These are phyloP conservation scores for Neofelis nebulosa DNA, from an alignment of 2,113 vertebrate genomes.

Conservation along the genomic window DNA sequence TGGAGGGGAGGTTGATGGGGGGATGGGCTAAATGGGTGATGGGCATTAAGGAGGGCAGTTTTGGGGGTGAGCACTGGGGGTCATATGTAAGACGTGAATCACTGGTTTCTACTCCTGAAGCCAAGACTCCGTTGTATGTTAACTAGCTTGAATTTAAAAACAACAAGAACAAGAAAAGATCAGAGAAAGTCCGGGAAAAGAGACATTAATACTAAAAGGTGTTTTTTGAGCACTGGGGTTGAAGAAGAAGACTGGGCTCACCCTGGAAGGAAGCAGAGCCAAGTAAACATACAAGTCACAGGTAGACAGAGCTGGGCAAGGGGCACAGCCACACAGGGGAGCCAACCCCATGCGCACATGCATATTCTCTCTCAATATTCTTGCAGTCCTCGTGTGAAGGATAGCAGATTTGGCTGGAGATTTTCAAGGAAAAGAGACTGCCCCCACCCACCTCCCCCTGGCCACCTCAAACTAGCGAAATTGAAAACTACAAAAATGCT, in stretches of 20 bases:
- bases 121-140: too few relatives aligned
- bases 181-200: neutral
- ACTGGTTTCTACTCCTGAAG: too few relatives aligned
- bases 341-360: rapidly evolving
- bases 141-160: too few relatives aligned
- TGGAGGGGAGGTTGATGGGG: too few relatives aligned
- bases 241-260: neutral
- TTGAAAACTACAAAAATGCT: neutral
- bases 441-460: neutral
- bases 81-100: too few relatives aligned
- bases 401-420: neutral
- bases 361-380: rapidly evolving
- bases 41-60: too few relatives aligned
- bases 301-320: neutral
- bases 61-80: too few relatives aligned
- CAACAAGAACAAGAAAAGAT: too few relatives aligned
- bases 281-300: rapidly evolving
- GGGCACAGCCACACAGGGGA: rapidly evolving
- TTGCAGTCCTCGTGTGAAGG: neutral
- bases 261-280: neutral
- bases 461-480: neutral
- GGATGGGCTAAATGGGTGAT: too few relatives aligned
- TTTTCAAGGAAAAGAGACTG: neutral
- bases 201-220: neutral
- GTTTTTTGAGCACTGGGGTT: neutral